These are phyloP conservation scores for Climacteris rufus DNA, from an alignment of 2,113 vertebrate genomes.

Conservation along the genomic window DNA sequence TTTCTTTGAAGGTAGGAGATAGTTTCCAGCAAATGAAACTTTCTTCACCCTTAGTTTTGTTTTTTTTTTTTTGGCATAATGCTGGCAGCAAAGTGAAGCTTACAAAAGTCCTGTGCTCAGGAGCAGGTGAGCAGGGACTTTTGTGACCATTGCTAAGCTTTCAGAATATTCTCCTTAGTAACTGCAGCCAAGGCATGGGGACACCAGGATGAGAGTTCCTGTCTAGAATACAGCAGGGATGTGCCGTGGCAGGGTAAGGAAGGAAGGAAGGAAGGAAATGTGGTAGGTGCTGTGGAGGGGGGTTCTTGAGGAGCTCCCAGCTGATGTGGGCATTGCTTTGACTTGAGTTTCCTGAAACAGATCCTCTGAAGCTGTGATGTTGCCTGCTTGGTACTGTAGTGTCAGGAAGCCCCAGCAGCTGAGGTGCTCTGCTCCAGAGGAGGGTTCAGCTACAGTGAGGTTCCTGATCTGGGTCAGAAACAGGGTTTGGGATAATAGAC, in stretches of 20 bases:
- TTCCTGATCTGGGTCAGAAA: neutral
- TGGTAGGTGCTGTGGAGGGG: neutral
- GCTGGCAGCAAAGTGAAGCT: neutral
- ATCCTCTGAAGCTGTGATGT: neutral
- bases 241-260: neutral
- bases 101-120: neutral
- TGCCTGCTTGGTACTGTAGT: neutral
- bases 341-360: neutral
- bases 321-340: neutral
- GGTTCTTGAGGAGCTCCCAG: neutral
- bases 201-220: fast-evolving
- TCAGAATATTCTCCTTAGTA: neutral
- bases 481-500: neutral
- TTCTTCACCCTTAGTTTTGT: neutral
- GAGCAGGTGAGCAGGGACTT: neutral
- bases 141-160: neutral
- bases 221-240: neutral
- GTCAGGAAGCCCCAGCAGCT: neutral
- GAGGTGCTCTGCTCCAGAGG: neutral
- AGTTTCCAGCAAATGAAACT: neutral
- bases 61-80: neutral
- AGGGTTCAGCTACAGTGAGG: neutral
- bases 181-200: neutral
- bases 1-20: neutral
- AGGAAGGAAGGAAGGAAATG: neutral